These are phyloP conservation scores for Cochlearius cochlearius DNA, from an alignment of 2,113 vertebrate genomes.

Conservation along the genomic window DNA sequence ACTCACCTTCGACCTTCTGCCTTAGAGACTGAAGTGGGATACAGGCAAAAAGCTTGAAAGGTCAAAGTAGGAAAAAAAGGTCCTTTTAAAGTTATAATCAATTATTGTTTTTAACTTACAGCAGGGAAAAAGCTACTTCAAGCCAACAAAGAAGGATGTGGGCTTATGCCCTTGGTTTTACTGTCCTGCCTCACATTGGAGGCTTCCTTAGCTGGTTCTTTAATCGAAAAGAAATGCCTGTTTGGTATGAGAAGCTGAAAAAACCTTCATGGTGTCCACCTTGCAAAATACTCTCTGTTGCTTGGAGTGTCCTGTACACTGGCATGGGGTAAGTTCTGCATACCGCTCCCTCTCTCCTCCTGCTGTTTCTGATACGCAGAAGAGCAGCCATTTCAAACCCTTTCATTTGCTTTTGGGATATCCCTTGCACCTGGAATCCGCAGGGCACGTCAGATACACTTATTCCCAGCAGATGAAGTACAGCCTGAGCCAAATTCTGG, in stretches of 20 bases:
- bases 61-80: neutral
- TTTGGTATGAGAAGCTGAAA: slow-evolving; percentile 79
- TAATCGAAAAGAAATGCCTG: slow-evolving; percentile 69
- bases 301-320: slow-evolving; percentile 84
- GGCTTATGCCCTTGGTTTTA: slow-evolving; percentile 78
- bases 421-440: fast-evolving
- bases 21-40: neutral
- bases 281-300: slow-evolving; percentile 77
- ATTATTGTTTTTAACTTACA: neutral
- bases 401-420: neutral
- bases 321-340: slow-evolving; percentile 81
- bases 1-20: neutral
- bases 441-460: fast-evolving
- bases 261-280: slow-evolving; percentile 86
- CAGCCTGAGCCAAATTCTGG: neutral
- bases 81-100: neutral
- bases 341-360: fast-evolving
- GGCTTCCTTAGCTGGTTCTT: slow-evolving; percentile 79
- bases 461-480: neutral
- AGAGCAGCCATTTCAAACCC: neutral
- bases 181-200: slow-evolving; percentile 84
- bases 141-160: slow-evolving; percentile 70
- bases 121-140: neutral
- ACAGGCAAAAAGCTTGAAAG: neutral
- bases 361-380: neutral